Base-by-base conservation (phyloP, 1,140 invertebrate species). In the Macrocentrus cingulum region DNA sequence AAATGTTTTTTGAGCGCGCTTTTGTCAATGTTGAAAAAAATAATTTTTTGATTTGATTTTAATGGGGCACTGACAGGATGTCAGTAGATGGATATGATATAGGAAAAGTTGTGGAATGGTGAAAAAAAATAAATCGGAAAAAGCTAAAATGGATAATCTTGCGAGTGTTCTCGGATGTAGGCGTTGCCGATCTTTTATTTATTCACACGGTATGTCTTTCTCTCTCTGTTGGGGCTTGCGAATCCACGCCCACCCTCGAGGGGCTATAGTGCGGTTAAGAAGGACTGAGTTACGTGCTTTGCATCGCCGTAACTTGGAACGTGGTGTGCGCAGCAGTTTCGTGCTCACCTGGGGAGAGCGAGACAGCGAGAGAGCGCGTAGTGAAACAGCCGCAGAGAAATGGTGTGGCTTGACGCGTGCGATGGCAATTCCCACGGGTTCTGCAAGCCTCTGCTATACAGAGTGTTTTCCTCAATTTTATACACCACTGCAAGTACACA, bases 241-340 rank as follows among this genome's bases (percentile, higher is more conserved):
- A 51, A 37, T 51, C 49, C 19, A 8, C 32, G 25, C 49, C 8
- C 49, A 20, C 9, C 4, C 49, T 16, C 32, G 9, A 8, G 25
- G 23, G 18, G 49, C 25, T 51, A 51, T 56, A 37, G 44, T 60
- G 59, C 23, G 59, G 59, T 60, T 60, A 55, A 60, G 58, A 60
- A 60, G 59, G 49, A 50, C 59, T 55, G 59, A 60, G 52, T 60
- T 60, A 60, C 52, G 59, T 60, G 59, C 45, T 55, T 60, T 60
- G 59, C 59, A 60, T 60, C 52, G 45, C 48, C 46, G 59, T 60
- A 60, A 60, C 52, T 60, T 55, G 29, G 3, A 46, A 37, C 23
- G n/a, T 23, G 32, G 4, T 49, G n/a, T 32, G n/a, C n/a, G n/a
- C n/a, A n/a, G n/a, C 49, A 51, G 52, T 20, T 49, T 41, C 44